Base-by-base conservation (phyloP, 1,140 invertebrate genomes). In the Phortica variegata region DNA sequence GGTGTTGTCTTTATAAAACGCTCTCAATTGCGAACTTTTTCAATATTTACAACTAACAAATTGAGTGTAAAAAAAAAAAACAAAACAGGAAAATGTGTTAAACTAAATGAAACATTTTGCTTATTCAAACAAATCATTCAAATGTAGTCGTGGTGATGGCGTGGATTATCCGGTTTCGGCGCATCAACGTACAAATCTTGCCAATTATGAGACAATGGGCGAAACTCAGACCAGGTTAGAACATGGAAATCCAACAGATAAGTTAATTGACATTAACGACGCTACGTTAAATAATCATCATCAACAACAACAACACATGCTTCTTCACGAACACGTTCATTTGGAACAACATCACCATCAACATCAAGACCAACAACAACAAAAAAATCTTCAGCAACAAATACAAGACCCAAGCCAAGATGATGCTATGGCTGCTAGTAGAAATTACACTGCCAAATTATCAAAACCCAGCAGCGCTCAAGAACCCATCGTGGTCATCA, bases 181-280 rank as follows among this genome's bases (percentile, higher is more conserved):
- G 72, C 85, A 89, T 49, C 84, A 85, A 56, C 85, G 87, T 73
- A 85, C 85, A 71, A 77, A 78, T 53, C 72, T 76, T 65, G 70
- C 77, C 61, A 82, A 82, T 63, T 93, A 93, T 84, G 84, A 92
- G 80, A 91, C 91, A 57, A 93, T 93, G 90, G 91, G 90, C 77
- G 88, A 84, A 77, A 91, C 89, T 66, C 84, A 37, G 34, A 48
- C 85, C 81, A 90, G 89, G 87, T 91, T 85, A 89, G 87, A 83
- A 77, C 17, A 71, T 48, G 55, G 51, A 37, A 51, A 62, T 43
- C 52, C 61, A 16, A 59, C 63, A 73, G 71, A 72, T 66, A 73
- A 73, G 60, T 61, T 73, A 52, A 72, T 72, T 57, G 60, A 57
- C 52, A 12, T 32, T 20, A 47, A 44, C 18, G 15, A 33, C 32